Conservation (phyloP, 2,113 vertebrate species). For the Phylloscopus trochiloides region DNA sequence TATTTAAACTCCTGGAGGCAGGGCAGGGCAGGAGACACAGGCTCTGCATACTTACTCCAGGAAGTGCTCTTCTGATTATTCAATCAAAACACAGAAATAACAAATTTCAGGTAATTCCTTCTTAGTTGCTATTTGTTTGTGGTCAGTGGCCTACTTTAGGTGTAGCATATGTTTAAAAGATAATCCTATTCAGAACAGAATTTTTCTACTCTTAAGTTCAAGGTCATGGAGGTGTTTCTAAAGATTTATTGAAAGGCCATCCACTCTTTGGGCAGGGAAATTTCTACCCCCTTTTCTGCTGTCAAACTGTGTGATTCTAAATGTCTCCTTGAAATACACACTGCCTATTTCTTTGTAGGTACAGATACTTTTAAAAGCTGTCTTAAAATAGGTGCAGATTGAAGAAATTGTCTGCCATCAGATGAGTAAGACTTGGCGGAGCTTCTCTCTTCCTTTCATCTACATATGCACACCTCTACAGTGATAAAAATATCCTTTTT, state of each 20-base stretch:
- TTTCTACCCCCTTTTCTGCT: not conserved
- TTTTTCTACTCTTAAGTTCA: not conserved
- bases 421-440: constrained; percentile 30
- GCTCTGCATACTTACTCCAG: rapidly evolving
- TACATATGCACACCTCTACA: constrained; percentile 20
- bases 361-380: constrained; percentile 29
- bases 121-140: not conserved
- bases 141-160: not conserved
- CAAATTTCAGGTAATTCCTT: not conserved
- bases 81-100: not conserved
- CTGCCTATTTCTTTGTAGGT: not conserved
- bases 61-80: not conserved
- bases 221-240: not conserved
- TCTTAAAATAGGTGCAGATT: constrained; percentile 29
- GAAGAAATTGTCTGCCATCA: constrained; percentile 29
- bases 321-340: not conserved
- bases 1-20: not conserved
- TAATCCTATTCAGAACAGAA: not conserved
- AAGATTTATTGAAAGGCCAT: not conserved
- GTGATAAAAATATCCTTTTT: not conserved
- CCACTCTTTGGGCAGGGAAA: not conserved
- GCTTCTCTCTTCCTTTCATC: not conserved
- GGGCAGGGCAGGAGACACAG: no score
- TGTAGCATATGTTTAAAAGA: not conserved
- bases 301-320: not conserved